Evolutionary conservation across 1,140 invertebrate species (phyloP), one percentile per base, ranked within the genome.

Genomic region (Drosophila leontia): DNA sequence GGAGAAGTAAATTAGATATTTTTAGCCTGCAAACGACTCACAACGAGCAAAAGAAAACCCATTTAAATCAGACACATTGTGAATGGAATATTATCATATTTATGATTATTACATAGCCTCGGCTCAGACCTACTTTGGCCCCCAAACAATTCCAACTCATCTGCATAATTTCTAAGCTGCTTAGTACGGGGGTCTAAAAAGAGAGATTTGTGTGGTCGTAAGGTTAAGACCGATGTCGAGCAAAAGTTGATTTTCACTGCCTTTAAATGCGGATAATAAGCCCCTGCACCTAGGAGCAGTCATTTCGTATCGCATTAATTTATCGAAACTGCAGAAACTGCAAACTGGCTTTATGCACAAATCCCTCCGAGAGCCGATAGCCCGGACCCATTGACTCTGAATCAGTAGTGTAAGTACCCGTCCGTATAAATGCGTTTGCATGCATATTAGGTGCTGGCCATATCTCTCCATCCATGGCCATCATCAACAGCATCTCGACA

Each of bases 41-140:
- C 13, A 11, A 13, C 35, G 42, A 39, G 29, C 34, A 23, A 50
- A 68, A 39, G 39, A 61, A 68, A 77, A 37, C 56, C 56, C 76
- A 86, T 82, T 87, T 86, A 78, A 85, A 85, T 84, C 78, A 78
- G 65, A 84, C 78, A 86, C 78, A 81, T 74, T 78, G 67, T 71
- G 58, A 19, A 42, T 37, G 45, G 47, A 34, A 45, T 63, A 71
- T 86, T 84, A 78, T 78, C 82, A 83, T 65, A 68, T 87, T 87
- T 87, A 76, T 76, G 64, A 68, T 79, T 69, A 62, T 77, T 50
- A 44, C 57, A 61, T 48, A 44, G 32, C 65, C 45, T 34, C 3
- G 23, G 45, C 57, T 68, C 47, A 58, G 45, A 70, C 23, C 55
- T 58, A 39, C 29, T 78, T 78, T 70, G 53, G 57, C 34, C 32